Evolutionary conservation across 1,140 invertebrate species (phyloP).

Genomic region (Grapholita molesta): DNA sequence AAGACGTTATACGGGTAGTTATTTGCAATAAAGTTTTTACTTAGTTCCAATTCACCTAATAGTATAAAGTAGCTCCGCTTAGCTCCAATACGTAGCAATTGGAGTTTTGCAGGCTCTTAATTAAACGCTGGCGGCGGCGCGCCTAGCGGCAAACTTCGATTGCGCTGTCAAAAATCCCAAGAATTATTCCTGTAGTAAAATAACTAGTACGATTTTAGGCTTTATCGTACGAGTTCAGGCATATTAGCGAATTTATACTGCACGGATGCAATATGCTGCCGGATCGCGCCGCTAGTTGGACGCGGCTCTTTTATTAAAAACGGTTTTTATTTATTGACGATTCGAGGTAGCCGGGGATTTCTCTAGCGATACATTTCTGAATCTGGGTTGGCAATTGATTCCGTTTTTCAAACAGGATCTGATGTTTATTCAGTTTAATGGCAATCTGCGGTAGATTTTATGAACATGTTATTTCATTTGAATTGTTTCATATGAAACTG

Average conservation of each 20-base stretch:
- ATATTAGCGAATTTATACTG: conserved; percentile 75
- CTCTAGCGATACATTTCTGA: conserved; percentile 27
- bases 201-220: conserved; percentile 74
- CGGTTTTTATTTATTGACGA: conserved; percentile 74
- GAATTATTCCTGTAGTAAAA: conserved; percentile 74
- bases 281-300: conserved; percentile 50
- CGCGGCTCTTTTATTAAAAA: conserved; percentile 73
- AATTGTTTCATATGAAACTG: not conserved
- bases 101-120: conserved; percentile 61
- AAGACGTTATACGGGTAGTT: not conserved
- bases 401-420: not conserved
- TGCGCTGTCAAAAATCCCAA: conserved; percentile 77
- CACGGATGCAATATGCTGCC: conserved; percentile 69
- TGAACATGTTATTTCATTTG: not conserved
- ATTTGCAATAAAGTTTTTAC: conserved; percentile 28
- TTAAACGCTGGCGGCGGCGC: conserved; percentile 52
- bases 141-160: conserved; percentile 74
- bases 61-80: conserved; percentile 35
- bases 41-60: conserved; percentile 31
- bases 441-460: not conserved
- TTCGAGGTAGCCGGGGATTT: conserved; percentile 44
- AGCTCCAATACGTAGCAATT: conserved; percentile 41
- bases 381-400: conserved; percentile 4
- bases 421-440: conserved; percentile 6
- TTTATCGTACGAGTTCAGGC: conserved; percentile 73